Percentiles rank a stretch among this genome's conserved stretches.
These are phyloP conservation scores for Uromys caudimaculatus DNA, from an alignment of 2,797 vertebrate species.

Conservation along the genomic window DNA sequence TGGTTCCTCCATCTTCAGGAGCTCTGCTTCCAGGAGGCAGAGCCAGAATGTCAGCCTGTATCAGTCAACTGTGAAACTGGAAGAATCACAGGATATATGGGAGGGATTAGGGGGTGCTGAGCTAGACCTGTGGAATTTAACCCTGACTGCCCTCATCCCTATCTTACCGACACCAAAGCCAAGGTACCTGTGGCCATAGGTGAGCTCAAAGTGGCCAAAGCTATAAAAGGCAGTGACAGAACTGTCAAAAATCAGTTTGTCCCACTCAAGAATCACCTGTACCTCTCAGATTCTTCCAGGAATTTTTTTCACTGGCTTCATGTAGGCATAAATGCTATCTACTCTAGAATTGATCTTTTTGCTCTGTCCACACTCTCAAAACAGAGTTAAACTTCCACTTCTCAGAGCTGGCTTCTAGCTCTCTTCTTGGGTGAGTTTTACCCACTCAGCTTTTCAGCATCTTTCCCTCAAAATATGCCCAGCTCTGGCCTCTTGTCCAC, in stretches of 20 bases:
- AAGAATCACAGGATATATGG: accelerated
- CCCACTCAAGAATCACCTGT: not conserved
- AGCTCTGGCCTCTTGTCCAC: not conserved
- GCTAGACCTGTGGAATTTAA: not conserved
- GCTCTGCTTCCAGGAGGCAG: not conserved
- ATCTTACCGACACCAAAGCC: not conserved
- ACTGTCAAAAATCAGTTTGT: not conserved
- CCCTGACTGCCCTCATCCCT: not conserved
- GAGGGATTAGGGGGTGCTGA: not conserved
- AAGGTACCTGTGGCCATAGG: not conserved
- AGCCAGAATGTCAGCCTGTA: not conserved
- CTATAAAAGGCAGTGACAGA: not conserved
- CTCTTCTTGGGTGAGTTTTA: not conserved
- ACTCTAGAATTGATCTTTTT: not conserved
- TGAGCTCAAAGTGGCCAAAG: not conserved
- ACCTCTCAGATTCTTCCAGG: not conserved
- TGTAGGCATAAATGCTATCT: not conserved
- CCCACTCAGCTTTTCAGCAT: not conserved
- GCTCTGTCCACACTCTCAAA: not conserved
- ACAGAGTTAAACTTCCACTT: not conserved
- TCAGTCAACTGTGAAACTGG: accelerated
- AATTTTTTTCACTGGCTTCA: not conserved
- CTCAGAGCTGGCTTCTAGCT: not conserved
- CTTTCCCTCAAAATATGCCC: not conserved
- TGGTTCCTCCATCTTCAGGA: no score